These are phyloP conservation scores for Hypanus sabinus DNA, from an alignment of 2,113 vertebrate genomes.

Conservation along the genomic window DNA sequence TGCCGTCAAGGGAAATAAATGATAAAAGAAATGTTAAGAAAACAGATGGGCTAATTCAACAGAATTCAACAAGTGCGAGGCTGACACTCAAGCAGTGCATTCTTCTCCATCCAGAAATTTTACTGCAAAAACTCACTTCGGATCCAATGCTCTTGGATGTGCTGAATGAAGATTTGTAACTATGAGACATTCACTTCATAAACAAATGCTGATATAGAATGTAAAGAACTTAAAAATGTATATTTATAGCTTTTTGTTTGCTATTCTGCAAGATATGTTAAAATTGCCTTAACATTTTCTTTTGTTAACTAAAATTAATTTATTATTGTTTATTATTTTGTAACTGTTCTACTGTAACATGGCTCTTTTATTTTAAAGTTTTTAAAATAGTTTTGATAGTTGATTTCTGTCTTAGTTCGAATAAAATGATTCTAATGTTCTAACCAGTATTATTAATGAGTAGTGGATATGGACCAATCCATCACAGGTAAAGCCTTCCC, in stretches of 20 bases:
- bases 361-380: not conserved
- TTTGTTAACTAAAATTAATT: not conserved
- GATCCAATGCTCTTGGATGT: not conserved
- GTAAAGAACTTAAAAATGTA: not conserved
- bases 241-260: not conserved
- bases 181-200: constrained; percentile 1
- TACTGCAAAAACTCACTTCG: not conserved
- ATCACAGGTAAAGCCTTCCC: too few species aligned
- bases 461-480: too few species aligned
- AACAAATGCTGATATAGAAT: constrained; percentile 34
- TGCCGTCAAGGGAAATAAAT: not conserved
- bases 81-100: not conserved
- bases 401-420: not conserved
- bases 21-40: not conserved
- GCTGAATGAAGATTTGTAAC: not conserved
- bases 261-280: not conserved
- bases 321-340: not conserved
- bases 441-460: not conserved
- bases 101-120: not conserved
- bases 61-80: not conserved
- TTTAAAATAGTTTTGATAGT: not conserved
- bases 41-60: too few species aligned
- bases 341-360: not conserved
- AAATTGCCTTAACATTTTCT: not conserved
- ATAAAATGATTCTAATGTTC: not conserved